Evolutionary conservation across 2,888 invertebrate genomes (phyloP).

Genomic region (Coelopa pilipes): DNA sequence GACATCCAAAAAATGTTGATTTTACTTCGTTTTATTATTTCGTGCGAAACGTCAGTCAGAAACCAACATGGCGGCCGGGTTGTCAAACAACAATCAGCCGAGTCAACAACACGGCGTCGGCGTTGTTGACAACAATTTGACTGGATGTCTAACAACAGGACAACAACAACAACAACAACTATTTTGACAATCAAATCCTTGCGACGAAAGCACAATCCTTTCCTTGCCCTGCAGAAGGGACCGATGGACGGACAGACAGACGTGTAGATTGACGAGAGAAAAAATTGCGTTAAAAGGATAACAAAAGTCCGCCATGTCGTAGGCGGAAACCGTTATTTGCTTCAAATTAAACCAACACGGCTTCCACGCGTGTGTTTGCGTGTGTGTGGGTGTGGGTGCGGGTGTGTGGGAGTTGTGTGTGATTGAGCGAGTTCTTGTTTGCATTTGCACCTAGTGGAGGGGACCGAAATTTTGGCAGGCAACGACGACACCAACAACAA

Average conservation of each 20-base stretch:
- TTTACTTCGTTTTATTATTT: not conserved
- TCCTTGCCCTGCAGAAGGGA: not conserved
- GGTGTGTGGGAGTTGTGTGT: not conserved
- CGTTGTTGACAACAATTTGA: constrained; percentile 27
- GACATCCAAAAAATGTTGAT: too few species aligned
- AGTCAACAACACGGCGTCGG: constrained; percentile 9
- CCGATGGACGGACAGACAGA: too few species aligned
- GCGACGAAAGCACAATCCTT: constrained; percentile 22
- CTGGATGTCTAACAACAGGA: constrained; percentile 8
- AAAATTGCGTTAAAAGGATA: too few species aligned
- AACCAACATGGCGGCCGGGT: not conserved
- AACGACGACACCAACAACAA: not conserved
- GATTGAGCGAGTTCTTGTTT: constrained; percentile 19
- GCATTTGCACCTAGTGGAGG: constrained; percentile 30
- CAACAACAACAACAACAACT: constrained; percentile 5
- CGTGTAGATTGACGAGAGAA: too few species aligned
- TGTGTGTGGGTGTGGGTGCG: not conserved
- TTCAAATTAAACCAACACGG: constrained; percentile 35
- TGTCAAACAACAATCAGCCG: constrained; percentile 26
- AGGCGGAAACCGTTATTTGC: constrained; percentile 19
- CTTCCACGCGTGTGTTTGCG: not conserved
- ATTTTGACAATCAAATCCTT: constrained; percentile 41
- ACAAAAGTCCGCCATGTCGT: not conserved
- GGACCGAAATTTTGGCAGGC: constrained; percentile 23
- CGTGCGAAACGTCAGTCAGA: not conserved